Base-by-base conservation (phyloP, 2,888 invertebrate species). In the Seira musarum region DNA sequence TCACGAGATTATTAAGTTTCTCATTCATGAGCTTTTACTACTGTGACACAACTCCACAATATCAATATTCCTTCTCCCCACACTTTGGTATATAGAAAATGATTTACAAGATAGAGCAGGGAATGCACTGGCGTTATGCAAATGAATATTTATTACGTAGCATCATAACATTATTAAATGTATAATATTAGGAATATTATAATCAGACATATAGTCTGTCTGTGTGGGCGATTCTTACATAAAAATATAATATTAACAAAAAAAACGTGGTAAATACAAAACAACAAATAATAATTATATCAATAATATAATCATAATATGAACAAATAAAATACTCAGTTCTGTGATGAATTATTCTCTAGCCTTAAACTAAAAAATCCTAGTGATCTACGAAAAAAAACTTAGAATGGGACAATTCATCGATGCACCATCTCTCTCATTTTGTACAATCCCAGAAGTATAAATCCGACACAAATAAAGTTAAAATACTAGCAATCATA, bases 261-360 rank as follows among this genome's bases (percentile, higher is more conserved):
- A 35, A 35, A n/a, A n/a, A n/a, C n/a, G 22, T 65, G 35, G 65
- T 25, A 30, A 65, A 22, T 63, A 24, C 35, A 65, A 35, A 30
- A 65, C 65, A 65, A 65, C n/a, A 65, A 63, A 22, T 19, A 22
- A 63, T 19, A 22, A 63, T 19, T 19, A 63, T 40, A 40, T 40
- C 6, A 40, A 40, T 40, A 40, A 40, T 40, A 40, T 65, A 65
- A 65, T 65, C 30, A 65, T 30, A 65, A 10, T 65, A 76, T 80
- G 80, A 80, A 80, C 80, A 80, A 75, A 75, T 80, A 75, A 80
- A 70, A 70, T 70, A 75, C 53, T 80, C 81, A 81, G 81, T 81
- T 81, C 81, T 81, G 76, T 80, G 40, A 49, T 63, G 63, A 61
- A 30, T 49, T 46, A 63, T 40, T 63, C 3, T 25, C 53, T 71